Conservation (phyloP, 2,797 vertebrate species). For the Corythornis leucogaster region DNA sequence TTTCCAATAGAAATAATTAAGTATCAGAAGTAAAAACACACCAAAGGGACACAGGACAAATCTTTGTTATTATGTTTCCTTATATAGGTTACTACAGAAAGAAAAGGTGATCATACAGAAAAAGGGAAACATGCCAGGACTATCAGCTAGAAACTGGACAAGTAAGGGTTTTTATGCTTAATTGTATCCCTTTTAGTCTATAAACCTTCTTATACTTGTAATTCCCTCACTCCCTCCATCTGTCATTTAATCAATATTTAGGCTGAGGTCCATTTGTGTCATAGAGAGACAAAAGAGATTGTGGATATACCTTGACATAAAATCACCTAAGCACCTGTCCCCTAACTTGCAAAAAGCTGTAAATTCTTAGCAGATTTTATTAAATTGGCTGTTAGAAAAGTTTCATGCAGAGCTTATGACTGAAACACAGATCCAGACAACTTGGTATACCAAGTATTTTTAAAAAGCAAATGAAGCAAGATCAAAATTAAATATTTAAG, state of each 20-base stretch:
- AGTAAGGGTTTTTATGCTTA: neutral
- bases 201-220: neutral
- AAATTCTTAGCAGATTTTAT: neutral
- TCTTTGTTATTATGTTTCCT: neutral
- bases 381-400: neutral
- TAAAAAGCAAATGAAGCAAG: neutral
- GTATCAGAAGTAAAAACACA: neutral
- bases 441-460: neutral
- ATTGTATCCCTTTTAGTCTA: neutral
- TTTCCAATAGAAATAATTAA: neutral
- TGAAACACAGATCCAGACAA: neutral
- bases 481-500: neutral
- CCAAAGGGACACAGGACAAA: neutral
- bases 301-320: neutral
- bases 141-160: neutral
- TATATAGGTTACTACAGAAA: neutral
- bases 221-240: neutral
- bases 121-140: neutral
- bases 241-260: neutral
- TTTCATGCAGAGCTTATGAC: neutral
- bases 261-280: neutral
- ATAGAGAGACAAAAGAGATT: neutral
- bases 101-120: neutral
- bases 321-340: neutral
- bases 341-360: neutral